Conservation (phyloP, 1,140 invertebrate genomes). For the Drosophila takahashii region DNA sequence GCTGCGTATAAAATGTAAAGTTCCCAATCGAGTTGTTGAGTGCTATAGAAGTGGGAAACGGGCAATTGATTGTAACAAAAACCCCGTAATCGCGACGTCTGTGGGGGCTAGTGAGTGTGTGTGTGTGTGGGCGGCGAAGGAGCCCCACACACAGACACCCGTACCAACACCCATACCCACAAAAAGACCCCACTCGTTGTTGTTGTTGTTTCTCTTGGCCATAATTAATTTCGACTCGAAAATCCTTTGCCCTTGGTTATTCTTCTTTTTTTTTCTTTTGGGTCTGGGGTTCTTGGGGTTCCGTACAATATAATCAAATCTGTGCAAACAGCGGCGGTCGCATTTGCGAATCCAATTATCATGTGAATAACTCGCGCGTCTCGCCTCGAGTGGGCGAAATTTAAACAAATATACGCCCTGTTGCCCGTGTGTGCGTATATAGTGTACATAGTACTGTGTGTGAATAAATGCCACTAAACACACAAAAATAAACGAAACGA, state of each 20-base stretch:
- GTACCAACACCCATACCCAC: constrained; percentile 2
- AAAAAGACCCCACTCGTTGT: constrained; percentile 11
- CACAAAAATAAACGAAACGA: constrained; percentile 52
- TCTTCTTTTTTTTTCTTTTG: background rate
- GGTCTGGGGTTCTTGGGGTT: constrained; percentile 8
- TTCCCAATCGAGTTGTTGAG: constrained; percentile 34
- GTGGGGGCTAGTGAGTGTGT: constrained; percentile 30
- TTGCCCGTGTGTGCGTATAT: constrained; percentile 8
- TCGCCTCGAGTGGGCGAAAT: constrained; percentile 61
- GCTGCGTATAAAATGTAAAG: constrained; percentile 57
- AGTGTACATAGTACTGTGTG: constrained; percentile 19
- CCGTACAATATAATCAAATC: constrained; percentile 43
- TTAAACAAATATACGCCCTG: constrained; percentile 57
- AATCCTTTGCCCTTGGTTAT: constrained; percentile 64
- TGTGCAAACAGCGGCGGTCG: constrained; percentile 41
- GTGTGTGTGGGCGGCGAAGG: constrained; percentile 63
- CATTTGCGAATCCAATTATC: constrained; percentile 70
- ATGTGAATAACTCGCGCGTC: constrained; percentile 58
- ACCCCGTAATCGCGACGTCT: constrained; percentile 36
- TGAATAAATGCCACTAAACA: constrained; percentile 74
- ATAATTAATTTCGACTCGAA: constrained; percentile 31
- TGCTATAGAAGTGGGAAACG: constrained; percentile 31
- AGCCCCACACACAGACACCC: constrained; percentile 37
- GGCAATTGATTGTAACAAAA: constrained; percentile 48
- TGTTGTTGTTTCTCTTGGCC: constrained; percentile 29